These are phyloP conservation scores for Drosophila multiciliata DNA, from an alignment of 2,888 invertebrate genomes.

Conservation along the genomic window DNA sequence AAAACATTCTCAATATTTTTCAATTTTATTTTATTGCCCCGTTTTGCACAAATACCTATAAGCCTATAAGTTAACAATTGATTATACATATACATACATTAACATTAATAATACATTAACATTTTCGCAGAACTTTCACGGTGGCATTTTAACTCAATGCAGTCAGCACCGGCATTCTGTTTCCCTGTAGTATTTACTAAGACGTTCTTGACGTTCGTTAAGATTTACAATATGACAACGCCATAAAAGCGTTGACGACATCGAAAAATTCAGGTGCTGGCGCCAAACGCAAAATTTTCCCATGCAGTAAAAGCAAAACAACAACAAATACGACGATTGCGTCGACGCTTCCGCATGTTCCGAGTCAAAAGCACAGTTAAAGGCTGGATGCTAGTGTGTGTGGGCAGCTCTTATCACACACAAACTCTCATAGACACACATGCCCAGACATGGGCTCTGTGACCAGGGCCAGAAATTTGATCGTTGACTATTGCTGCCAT, in stretches of 20 bases:
- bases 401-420: slow-evolving; percentile 35
- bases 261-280: slow-evolving; percentile 46
- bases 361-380: slow-evolving; percentile 52
- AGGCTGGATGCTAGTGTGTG: slow-evolving; percentile 28
- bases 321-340: not conserved
- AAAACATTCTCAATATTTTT: not conserved
- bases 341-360: slow-evolving; percentile 66
- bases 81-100: not conserved
- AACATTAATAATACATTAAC: not conserved
- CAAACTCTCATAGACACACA: slow-evolving; percentile 6
- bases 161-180: slow-evolving; percentile 9
- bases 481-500: slow-evolving; percentile 45
- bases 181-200: not conserved
- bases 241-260: slow-evolving; percentile 21
- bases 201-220: slow-evolving; percentile 23
- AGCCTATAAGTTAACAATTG: too few species aligned
- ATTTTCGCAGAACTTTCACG: not conserved
- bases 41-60: not conserved
- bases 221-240: slow-evolving; percentile 40
- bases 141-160: not conserved
- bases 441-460: slow-evolving; percentile 10
- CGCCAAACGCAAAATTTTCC: slow-evolving; percentile 54
- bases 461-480: slow-evolving; percentile 41
- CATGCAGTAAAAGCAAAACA: slow-evolving; percentile 32
- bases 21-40: not conserved